Conservation (phyloP, 2,888 invertebrate genomes). For the Caenorhabditis virilis region DNA sequence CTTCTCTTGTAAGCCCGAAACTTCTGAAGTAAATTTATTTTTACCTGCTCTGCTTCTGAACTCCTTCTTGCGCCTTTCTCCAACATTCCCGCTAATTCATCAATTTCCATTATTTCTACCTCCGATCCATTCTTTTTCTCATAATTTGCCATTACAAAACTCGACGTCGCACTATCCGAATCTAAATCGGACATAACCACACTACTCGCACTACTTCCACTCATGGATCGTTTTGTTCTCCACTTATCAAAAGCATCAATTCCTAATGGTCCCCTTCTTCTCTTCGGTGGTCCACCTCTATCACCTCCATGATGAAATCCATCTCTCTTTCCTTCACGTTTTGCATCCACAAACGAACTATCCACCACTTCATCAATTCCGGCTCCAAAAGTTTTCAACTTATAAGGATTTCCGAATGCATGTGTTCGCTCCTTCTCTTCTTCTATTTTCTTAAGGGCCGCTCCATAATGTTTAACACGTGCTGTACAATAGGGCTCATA, state of each 20-base stretch:
- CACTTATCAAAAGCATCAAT: conserved; percentile 31
- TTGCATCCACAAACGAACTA: conserved; percentile 15
- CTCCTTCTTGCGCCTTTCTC: too few relatives aligned
- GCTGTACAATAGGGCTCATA: conserved; percentile 94
- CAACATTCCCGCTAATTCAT: too few relatives aligned
- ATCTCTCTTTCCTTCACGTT: conserved; percentile 11
- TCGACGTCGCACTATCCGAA: not conserved
- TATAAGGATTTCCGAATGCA: conserved; percentile 99
- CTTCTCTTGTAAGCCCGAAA: too few relatives aligned
- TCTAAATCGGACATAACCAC: not conserved
- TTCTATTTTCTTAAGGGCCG: conserved; percentile 22
- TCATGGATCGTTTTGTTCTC: conserved; percentile 16
- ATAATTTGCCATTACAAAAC: too few relatives aligned
- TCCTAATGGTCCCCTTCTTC: conserved; percentile 23
- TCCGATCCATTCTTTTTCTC: too few relatives aligned
- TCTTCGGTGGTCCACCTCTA: conserved; percentile 21
- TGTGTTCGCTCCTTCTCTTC: conserved; percentile 77
- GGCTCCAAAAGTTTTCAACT: conserved; percentile 82
- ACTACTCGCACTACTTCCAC: conserved; percentile 3
- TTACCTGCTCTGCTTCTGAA: too few relatives aligned
- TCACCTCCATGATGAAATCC: not conserved
- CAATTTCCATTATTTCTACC: too few relatives aligned
- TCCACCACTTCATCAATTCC: conserved; percentile 62
- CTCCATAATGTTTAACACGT: conserved; percentile 10
- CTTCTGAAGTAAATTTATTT: too few relatives aligned